Percentiles rank a stretch among this genome's conserved stretches.
Conservation (phyloP, 2,797 vertebrate species). For the Pelodytes ibericus region DNA sequence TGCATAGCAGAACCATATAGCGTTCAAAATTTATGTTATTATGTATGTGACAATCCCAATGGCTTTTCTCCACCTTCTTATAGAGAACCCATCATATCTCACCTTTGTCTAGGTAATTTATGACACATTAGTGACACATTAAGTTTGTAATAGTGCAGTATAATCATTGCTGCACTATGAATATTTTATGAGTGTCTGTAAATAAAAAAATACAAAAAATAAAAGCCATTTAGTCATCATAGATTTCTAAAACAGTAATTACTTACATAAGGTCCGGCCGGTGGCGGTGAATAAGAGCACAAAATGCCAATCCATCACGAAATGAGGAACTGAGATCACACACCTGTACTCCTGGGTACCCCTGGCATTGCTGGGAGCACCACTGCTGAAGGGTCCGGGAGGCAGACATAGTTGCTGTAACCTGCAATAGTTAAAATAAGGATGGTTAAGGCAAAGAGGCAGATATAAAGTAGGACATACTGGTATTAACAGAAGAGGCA, state of each 20-base stretch:
- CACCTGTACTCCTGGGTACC: slow-evolving; percentile 85
- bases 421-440: background rate
- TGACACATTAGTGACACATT: too few relatives aligned
- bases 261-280: slow-evolving; percentile 95
- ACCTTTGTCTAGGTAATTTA: too few relatives aligned
- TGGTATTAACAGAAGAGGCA: background rate
- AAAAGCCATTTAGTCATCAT: too few relatives aligned
- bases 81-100: too few relatives aligned
- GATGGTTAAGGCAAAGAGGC: background rate
- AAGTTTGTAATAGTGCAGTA: too few relatives aligned
- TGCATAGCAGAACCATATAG: too few relatives aligned
- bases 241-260: slow-evolving; percentile 31
- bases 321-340: slow-evolving; percentile 92
- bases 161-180: too few relatives aligned
- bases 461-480: background rate
- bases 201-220: too few relatives aligned
- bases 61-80: too few relatives aligned
- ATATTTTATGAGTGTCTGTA: too few relatives aligned
- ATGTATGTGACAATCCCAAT: too few relatives aligned
- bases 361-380: slow-evolving; percentile 88
- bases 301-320: slow-evolving; percentile 93
- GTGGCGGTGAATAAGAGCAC: slow-evolving; percentile 92
- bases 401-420: slow-evolving; percentile 77
- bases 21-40: too few relatives aligned
- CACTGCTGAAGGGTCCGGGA: slow-evolving; percentile 90